Evolutionary conservation across 2,888 invertebrate species (phyloP).

Genomic region (Liopterus haemorrhoidalis): DNA sequence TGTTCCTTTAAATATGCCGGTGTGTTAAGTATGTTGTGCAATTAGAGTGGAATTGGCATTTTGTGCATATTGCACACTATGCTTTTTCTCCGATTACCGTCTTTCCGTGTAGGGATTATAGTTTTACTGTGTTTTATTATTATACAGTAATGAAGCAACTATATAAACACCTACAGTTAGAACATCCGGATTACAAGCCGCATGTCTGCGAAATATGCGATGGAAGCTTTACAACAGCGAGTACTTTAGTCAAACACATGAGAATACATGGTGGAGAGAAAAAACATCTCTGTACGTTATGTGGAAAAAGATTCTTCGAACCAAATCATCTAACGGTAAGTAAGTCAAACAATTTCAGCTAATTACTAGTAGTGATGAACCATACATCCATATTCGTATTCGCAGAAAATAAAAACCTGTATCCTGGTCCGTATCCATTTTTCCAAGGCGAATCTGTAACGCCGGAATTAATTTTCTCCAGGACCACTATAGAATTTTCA

Average conservation of each 20-base stretch:
- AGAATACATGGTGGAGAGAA: constrained; percentile 39
- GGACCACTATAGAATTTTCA: no score
- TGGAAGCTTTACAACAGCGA: constrained; percentile 37
- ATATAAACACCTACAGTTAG: constrained; percentile 35
- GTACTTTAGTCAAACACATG: constrained; percentile 39
- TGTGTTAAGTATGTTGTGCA: no score
- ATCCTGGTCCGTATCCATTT: no score
- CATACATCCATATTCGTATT: background rate
- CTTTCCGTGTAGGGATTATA: background rate
- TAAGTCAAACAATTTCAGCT: constrained; percentile 6
- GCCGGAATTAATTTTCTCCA: background rate
- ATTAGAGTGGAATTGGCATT: background rate
- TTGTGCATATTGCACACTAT: no score
- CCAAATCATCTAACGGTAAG: constrained; percentile 39
- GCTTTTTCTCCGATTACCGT: no score
- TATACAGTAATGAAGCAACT: constrained; percentile 38
- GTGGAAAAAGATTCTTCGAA: constrained; percentile 41
- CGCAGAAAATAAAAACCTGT: background rate
- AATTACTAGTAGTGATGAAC: constrained; percentile 1
- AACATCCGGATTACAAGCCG: constrained; percentile 39
- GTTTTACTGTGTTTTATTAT: constrained; percentile 10
- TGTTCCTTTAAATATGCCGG: no score
- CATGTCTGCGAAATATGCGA: constrained; percentile 38
- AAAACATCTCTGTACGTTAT: constrained; percentile 40
- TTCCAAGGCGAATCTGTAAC: no score